phyloP scores from a whole-genome alignment of 2,113 vertebrate species.

The Bufo bufo region DNA sequence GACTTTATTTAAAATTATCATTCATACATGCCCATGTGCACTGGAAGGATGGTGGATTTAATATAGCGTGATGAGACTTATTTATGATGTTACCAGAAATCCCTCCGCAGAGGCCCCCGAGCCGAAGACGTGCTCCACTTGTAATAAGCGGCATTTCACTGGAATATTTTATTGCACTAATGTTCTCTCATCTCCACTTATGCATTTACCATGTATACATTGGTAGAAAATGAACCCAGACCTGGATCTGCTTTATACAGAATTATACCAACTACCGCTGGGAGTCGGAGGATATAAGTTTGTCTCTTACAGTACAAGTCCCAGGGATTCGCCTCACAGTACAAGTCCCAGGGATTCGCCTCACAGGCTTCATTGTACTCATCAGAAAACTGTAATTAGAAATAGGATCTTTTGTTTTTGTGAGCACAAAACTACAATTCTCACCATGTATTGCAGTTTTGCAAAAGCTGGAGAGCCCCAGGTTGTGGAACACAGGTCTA shows the following conservation, averaged over 20 bases:
- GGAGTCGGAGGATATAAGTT: background rate
- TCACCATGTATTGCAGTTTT: too few species aligned
- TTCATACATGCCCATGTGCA: background rate
- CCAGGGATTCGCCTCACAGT: too few species aligned
- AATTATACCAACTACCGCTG: background rate
- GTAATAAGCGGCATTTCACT: constrained; percentile 6
- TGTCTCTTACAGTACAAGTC: background rate
- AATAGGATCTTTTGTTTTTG: background rate
- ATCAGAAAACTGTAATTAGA: background rate
- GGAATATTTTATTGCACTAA: constrained; percentile 22
- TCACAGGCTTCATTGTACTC: background rate
- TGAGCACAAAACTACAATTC: too few species aligned
- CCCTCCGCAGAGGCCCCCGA: background rate
- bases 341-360: background rate
- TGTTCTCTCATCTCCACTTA: background rate
- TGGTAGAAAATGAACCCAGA: background rate
- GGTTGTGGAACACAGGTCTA: too few species aligned
- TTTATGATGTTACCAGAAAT: constrained; percentile 29
- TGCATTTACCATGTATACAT: background rate
- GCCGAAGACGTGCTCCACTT: background rate
- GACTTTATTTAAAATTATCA: constrained; percentile 25
- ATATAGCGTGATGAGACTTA: constrained; percentile 8
- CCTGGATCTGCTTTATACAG: constrained; percentile 1
- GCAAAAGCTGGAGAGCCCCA: too few species aligned
- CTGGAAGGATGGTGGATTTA: background rate